phyloP scores from a whole-genome alignment of 2,113 vertebrate genomes.

The Gallinago jamesoni region DNA sequence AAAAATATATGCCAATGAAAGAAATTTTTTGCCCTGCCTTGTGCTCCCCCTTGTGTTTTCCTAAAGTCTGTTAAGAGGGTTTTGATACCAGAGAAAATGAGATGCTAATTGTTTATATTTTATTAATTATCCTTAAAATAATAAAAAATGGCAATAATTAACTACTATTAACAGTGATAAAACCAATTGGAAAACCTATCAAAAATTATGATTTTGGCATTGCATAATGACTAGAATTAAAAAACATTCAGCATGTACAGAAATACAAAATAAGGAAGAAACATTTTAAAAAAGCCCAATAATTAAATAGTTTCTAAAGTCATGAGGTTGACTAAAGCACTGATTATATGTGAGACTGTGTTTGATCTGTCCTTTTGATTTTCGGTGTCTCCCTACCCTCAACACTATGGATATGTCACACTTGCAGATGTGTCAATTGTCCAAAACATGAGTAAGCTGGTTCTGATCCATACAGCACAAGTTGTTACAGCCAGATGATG shows the following conservation, averaged over 20 bases:
- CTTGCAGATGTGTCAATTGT: not conserved
- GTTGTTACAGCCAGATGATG: not conserved
- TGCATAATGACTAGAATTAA: not conserved
- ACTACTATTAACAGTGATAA: not conserved
- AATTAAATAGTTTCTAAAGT: not conserved
- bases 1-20: constrained; percentile 76
- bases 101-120: not conserved
- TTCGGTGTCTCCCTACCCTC: not conserved
- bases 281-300: not conserved
- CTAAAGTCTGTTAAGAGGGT: not conserved
- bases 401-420: not conserved
- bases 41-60: constrained; percentile 52
- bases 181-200: not conserved
- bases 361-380: not conserved
- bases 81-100: not conserved
- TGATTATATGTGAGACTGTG: not conserved
- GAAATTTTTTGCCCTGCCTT: constrained; percentile 45
- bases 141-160: not conserved
- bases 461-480: not conserved
- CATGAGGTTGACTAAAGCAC: not conserved
- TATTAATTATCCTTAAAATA: not conserved
- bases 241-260: not conserved
- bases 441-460: not conserved
- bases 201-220: not conserved
- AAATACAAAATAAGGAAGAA: not conserved